Evolutionary conservation across 1,140 invertebrate species (phyloP).

Genomic region (Drosophila saltans): DNA sequence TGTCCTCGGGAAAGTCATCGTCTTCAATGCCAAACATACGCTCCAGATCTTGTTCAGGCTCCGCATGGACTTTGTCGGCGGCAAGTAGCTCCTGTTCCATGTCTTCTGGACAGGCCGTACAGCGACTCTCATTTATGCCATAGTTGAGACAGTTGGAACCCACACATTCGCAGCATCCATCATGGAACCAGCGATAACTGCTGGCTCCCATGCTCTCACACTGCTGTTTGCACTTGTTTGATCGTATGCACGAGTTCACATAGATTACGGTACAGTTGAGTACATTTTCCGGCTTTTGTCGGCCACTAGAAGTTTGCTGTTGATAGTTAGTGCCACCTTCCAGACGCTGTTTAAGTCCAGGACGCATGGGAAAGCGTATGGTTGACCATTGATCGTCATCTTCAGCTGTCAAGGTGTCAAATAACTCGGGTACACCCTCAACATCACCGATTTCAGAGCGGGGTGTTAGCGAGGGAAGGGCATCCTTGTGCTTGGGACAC

Average conservation of each 20-base stretch:
- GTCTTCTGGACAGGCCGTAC: slow-evolving; percentile 73
- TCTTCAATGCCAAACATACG: slow-evolving; percentile 56
- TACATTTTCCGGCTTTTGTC: slow-evolving; percentile 83
- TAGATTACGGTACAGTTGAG: slow-evolving; percentile 97
- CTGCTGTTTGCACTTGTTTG: slow-evolving; percentile 88
- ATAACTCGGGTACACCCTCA: slow-evolving; percentile 92
- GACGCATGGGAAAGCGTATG: slow-evolving; percentile 87
- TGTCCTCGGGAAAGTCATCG: slow-evolving; percentile 48
- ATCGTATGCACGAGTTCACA: slow-evolving; percentile 94
- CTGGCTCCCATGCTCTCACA: slow-evolving; percentile 82
- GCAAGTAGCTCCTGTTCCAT: slow-evolving; percentile 39
- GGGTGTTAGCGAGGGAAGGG: slow-evolving; percentile 87
- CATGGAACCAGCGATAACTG: slow-evolving; percentile 93
- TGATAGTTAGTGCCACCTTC: slow-evolving; percentile 32
- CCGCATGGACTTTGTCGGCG: slow-evolving; percentile 23
- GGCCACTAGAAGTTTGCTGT: background rate
- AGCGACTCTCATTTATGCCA: slow-evolving; percentile 91
- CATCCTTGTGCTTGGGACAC: slow-evolving; percentile 93
- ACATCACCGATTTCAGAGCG: slow-evolving; percentile 95
- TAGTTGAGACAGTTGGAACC: slow-evolving; percentile 95
- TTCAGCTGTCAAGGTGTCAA: slow-evolving; percentile 91
- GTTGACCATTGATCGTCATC: slow-evolving; percentile 90
- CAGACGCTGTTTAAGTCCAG: slow-evolving; percentile 55
- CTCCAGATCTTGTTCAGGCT: slow-evolving; percentile 60
- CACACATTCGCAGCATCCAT: slow-evolving; percentile 97